These are phyloP conservation scores for Listrodromus nycthemerus DNA, from an alignment of 2,888 invertebrate species.

Conservation along the genomic window DNA sequence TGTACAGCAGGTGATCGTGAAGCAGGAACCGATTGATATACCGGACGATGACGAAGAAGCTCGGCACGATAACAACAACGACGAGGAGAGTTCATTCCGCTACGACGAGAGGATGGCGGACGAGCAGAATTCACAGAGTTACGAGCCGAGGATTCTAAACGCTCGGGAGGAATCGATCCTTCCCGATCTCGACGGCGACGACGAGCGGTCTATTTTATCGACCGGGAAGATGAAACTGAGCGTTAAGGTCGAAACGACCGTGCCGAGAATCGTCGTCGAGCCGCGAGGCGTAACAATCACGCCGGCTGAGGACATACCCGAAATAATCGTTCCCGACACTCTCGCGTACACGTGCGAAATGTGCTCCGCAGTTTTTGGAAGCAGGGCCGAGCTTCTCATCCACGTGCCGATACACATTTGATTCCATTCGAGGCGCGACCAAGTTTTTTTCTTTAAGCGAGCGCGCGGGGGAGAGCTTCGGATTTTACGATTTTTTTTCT, in stretches of 20 bases:
- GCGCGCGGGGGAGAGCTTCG: not conserved
- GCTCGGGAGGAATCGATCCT: constrained; percentile 76
- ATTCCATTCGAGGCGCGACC: constrained; percentile 79
- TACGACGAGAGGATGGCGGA: not conserved
- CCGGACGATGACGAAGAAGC: constrained; percentile 56
- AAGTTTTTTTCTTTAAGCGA: constrained; percentile 1
- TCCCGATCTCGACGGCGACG: constrained; percentile 74
- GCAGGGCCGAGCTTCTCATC: constrained; percentile 89
- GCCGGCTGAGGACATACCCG: constrained; percentile 83
- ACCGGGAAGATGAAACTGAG: constrained; percentile 77
- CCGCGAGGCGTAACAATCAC: constrained; percentile 68
- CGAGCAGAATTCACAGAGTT: constrained; percentile 10
- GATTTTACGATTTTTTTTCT: not conserved
- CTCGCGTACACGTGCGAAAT: constrained; percentile 92
- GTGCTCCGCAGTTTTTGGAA: constrained; percentile 91
- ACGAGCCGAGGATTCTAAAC: constrained; percentile 58
- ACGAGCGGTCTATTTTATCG: constrained; percentile 51
- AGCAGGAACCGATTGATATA: constrained; percentile 75
- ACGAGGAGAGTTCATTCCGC: constrained; percentile 56
- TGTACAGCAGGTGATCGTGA: constrained; percentile 68
- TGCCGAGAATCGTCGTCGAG: constrained; percentile 51
- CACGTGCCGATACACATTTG: constrained; percentile 94
- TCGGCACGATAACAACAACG: constrained; percentile 70
- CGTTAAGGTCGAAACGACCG: constrained; percentile 82
- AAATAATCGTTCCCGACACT: constrained; percentile 85